Conservation (phyloP, 2,888 invertebrate genomes). For the Clepsis dumicolana region DNA sequence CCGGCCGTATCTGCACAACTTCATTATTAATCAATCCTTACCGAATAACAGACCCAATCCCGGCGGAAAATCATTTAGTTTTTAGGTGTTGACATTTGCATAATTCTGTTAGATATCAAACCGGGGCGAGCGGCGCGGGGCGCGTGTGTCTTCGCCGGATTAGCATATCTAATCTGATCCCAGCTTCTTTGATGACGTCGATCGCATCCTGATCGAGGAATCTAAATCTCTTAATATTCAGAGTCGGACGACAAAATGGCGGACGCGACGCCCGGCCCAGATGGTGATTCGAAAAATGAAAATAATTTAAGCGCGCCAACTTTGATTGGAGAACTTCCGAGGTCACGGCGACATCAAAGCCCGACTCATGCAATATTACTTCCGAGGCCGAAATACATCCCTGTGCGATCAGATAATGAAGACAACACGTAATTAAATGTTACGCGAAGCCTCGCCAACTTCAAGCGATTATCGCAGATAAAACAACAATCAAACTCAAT, state of each 20-base stretch:
- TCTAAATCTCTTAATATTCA: slow-evolving; percentile 42
- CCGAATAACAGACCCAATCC: slow-evolving; percentile 13
- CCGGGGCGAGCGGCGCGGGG: slow-evolving; percentile 18
- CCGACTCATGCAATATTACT: slow-evolving; percentile 5
- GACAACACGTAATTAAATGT: slow-evolving; percentile 34
- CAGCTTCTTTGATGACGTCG: slow-evolving; percentile 38
- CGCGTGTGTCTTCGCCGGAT: slow-evolving; percentile 20
- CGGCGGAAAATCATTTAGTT: slow-evolving; percentile 34
- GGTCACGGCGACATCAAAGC: slow-evolving; percentile 1
- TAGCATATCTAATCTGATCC: slow-evolving; percentile 43
- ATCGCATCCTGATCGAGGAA: slow-evolving; percentile 33
- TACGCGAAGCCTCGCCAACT: slow-evolving; percentile 20
- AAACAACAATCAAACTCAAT: slow-evolving; percentile 43
- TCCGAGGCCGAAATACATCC: slow-evolving; percentile 1
- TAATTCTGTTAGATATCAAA: slow-evolving; percentile 36
- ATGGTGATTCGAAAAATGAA: slow-evolving; percentile 3
- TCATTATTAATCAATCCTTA: slow-evolving; percentile 18
- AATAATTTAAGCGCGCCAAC: slow-evolving; percentile 32
- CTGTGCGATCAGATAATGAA: slow-evolving; percentile 16
- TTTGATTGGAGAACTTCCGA: slow-evolving; percentile 35
- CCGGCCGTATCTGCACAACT: slow-evolving; percentile 9
- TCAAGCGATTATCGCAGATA: slow-evolving; percentile 36
- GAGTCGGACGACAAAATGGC: slow-evolving; percentile 28
- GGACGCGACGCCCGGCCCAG: slow-evolving; percentile 11
- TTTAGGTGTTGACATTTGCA: slow-evolving; percentile 40